These are phyloP conservation scores for Panopea generosa DNA, from an alignment of 2,888 invertebrate genomes.

Conservation along the genomic window DNA sequence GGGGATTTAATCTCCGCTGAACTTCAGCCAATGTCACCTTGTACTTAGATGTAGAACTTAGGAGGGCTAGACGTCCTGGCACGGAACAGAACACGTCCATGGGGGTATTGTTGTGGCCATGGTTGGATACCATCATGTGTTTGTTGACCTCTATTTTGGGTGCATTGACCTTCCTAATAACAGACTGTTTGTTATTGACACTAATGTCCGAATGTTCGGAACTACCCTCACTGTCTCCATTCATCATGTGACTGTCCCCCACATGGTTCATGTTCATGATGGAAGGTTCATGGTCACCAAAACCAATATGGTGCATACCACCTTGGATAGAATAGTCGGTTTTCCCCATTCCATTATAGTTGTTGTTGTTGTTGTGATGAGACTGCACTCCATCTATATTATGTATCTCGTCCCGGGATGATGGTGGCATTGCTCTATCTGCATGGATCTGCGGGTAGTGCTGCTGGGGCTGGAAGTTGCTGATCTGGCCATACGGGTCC, in stretches of 20 bases:
- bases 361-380: conserved; percentile 19
- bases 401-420: conserved; percentile 35
- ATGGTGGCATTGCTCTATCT: conserved; percentile 26
- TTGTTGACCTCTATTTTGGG: conserved; percentile 69
- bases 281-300: conserved; percentile 17
- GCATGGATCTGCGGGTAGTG: conserved; percentile 44
- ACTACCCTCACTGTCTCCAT: conserved; percentile 32
- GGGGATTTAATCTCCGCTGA: conserved; percentile 97
- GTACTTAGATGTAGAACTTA: conserved; percentile 99
- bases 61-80: conserved; percentile 96
- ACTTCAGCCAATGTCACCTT: conserved; percentile 99
- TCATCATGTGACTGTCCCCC: conserved; percentile 35
- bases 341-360: conserved; percentile 17
- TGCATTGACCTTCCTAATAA: conserved; percentile 37
- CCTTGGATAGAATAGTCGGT: conserved; percentile 25
- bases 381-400: conserved; percentile 17
- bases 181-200: conserved; percentile 43
- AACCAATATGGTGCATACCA: conserved; percentile 29
- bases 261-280: conserved; percentile 23
- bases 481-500: conserved; percentile 38
- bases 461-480: conserved; percentile 29
- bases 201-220: conserved; percentile 34
- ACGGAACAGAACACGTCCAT: conserved; percentile 98
- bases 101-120: conserved; percentile 87
- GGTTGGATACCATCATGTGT: conserved; percentile 78